phyloP scores from a whole-genome alignment of 2,113 vertebrate genomes.

The Solea solea region DNA sequence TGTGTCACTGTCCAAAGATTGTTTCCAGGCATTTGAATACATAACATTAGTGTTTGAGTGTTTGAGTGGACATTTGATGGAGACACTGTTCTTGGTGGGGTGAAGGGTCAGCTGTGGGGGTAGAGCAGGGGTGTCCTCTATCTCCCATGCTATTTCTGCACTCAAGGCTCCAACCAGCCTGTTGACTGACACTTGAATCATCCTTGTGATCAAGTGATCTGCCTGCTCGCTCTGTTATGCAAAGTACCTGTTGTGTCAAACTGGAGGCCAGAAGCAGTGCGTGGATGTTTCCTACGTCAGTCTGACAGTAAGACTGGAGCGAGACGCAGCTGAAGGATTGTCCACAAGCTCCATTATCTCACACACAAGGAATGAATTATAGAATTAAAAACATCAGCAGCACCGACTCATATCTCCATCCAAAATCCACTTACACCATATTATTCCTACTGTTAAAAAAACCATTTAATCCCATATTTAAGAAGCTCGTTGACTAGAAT shows the following conservation, averaged over 20 bases:
- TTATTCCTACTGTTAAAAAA: not conserved
- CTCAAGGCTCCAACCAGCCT: constrained; percentile 54
- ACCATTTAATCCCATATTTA: too few species aligned
- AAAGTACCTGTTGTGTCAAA: constrained; percentile 49
- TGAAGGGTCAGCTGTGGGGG: constrained; percentile 67
- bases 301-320: constrained; percentile 24
- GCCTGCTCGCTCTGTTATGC: constrained; percentile 55
- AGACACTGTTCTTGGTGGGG: constrained; percentile 60
- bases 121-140: constrained; percentile 64
- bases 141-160: constrained; percentile 66
- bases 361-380: constrained; percentile 41
- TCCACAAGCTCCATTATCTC: constrained; percentile 44
- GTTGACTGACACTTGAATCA: constrained; percentile 69
- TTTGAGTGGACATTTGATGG: too few species aligned
- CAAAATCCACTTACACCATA: constrained; percentile 14
- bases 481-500: too few species aligned
- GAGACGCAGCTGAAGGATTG: constrained; percentile 28
- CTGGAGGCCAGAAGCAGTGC: constrained; percentile 31
- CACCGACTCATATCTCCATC: not conserved
- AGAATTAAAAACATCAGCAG: constrained; percentile 46
- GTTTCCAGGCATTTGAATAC: constrained; percentile 79
- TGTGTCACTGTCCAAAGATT: constrained; percentile 76
- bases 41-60: constrained; percentile 60
- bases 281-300: constrained; percentile 45
- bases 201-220: constrained; percentile 53